Evolutionary conservation across 37 sponge, comb jelly and placozoan species (phyloP).

Genomic region (Eunapius fragilis): DNA sequence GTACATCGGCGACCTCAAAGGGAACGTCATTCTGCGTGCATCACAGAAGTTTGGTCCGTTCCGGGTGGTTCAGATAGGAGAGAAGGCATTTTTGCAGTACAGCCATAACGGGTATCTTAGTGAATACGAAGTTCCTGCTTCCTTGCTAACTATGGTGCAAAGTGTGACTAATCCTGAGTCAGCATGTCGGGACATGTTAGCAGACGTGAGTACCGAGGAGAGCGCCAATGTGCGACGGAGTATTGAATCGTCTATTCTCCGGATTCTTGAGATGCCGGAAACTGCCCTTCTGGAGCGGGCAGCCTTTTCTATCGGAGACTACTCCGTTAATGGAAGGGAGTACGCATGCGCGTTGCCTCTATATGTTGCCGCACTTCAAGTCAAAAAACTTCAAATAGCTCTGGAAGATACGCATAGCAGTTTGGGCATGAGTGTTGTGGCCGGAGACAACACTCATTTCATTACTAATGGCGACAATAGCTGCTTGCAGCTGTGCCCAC

Average conservation of each 20-base stretch:
- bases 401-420: not conserved
- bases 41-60: not conserved
- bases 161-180: not conserved
- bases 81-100: not conserved
- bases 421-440: not conserved
- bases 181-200: not conserved
- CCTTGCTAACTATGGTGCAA: not conserved
- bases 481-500: constrained; percentile 59
- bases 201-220: not conserved
- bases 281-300: constrained; percentile 3
- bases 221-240: not conserved
- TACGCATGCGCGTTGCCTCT: constrained; percentile 28
- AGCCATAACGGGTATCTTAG: not conserved
- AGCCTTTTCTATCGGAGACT: constrained; percentile 12
- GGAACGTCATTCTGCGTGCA: not conserved
- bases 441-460: not conserved
- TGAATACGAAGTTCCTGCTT: not conserved
- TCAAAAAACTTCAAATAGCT: not conserved
- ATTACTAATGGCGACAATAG: not conserved
- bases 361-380: constrained; percentile 21
- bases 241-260: not conserved
- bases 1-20: not conserved
- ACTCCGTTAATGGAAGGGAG: constrained; percentile 25
- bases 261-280: constrained; percentile 9
- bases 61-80: not conserved